These are phyloP conservation scores for Caretta caretta DNA, from an alignment of 2,113 vertebrate genomes.

Conservation along the genomic window DNA sequence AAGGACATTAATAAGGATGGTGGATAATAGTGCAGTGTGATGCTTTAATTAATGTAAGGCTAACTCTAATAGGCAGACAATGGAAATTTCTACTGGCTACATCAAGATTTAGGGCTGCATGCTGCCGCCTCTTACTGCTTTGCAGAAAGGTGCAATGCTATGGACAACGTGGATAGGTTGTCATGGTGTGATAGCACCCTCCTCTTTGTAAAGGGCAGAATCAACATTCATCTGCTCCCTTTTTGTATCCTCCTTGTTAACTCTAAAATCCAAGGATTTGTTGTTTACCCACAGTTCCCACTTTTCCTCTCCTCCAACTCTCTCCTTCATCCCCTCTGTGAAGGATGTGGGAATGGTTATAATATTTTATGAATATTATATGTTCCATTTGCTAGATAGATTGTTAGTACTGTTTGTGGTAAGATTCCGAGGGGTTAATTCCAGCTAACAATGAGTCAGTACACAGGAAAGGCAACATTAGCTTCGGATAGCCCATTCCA, in stretches of 20 bases:
- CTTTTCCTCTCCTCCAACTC: conserved; percentile 35
- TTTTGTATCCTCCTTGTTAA: neutral
- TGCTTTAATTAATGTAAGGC: conserved; percentile 61
- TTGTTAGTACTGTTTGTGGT: neutral
- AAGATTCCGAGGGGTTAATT: conserved; percentile 27
- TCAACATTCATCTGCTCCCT: conserved; percentile 46
- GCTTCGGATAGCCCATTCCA: neutral
- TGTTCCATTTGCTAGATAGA: conserved; percentile 36
- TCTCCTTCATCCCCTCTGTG: conserved; percentile 27
- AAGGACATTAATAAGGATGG: conserved; percentile 54
- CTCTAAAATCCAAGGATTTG: conserved; percentile 1
- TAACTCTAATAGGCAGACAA: conserved; percentile 53
- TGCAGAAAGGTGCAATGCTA: neutral
- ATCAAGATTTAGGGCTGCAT: neutral
- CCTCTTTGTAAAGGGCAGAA: conserved; percentile 24
- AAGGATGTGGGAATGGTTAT: conserved; percentile 6
- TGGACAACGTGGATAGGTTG: conserved; percentile 7
- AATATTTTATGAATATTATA: conserved; percentile 50
- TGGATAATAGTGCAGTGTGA: conserved; percentile 42
- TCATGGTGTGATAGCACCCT: neutral
- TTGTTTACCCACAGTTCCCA: conserved; percentile 38
- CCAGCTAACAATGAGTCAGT: neutral
- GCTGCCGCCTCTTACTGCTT: conserved; percentile 37
- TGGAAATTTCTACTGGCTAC: conserved; percentile 43
- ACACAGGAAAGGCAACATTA: neutral